Base-by-base conservation (phyloP, 2,888 invertebrate genomes). In the Phaedon cochleariae region DNA sequence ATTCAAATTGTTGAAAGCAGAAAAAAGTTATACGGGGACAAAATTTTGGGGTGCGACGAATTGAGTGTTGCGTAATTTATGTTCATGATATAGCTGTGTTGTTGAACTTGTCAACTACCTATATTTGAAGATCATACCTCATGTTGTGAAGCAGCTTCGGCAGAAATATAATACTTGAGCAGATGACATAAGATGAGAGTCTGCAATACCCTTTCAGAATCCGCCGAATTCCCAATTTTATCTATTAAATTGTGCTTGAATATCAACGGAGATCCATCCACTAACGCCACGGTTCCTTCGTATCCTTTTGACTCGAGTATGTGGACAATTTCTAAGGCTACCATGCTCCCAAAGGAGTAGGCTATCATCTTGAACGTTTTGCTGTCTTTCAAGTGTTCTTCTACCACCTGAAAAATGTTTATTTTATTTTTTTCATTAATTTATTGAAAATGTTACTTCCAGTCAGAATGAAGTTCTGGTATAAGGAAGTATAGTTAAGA, bases 321-420 rank as follows among this genome's bases (percentile, higher is more conserved):
- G 7, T 88, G 84, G 3, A 90, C 92, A 65, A 97, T 84, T 80
- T 96, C 93, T 62, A 96, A 82, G 0, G 92, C 91, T 18, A 96
- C 85, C 20, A 92, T 82, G 0, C 91, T 86, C 49, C 98, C 98
- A 78, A 90, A 97, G 12, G 97, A 98, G 85, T 98, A 97, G 1
- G 93, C 96, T 12, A 92, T 87, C 0, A 98, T 80, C 64, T 88
- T 88, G 84, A 92, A 96, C 31, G 31, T 34, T 0, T 86, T 85
- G 53, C 88, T 85, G 0, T 85, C 84, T 0, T 86, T 87, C 0
- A 86, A 80, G 9, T 85, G 83, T 45, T 85, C 82, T 67, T 87
- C 85, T 1, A 90, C 83, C 59, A 86, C 81, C 90, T 92, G 77
- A 34, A 85, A 81, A 10, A 54, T 37, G n/a, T 53, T 1, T 34